Evolutionary conservation across 2,113 vertebrate species (phyloP).

Genomic region (Pteruthius melanotis): DNA sequence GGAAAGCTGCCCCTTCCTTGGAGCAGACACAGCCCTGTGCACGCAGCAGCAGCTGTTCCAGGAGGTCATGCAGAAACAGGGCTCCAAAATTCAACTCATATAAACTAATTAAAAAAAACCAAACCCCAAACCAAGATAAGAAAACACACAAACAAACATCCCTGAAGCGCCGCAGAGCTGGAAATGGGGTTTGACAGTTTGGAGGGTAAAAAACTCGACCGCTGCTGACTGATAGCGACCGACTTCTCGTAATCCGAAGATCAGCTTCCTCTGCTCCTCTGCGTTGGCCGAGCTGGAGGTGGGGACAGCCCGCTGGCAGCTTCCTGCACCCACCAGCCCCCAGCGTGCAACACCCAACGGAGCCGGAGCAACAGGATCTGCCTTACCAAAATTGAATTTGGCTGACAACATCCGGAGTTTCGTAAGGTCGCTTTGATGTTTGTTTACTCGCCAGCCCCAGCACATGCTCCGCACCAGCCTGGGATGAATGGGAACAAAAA

Average conservation of each 20-base stretch:
- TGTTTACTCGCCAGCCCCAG: slow-evolving; percentile 19
- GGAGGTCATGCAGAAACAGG: background rate
- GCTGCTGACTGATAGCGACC: background rate
- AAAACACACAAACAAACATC: background rate
- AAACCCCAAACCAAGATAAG: background rate
- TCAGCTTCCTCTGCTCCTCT: background rate
- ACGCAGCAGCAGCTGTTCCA: background rate
- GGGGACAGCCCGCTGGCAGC: background rate
- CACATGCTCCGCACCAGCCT: slow-evolving; percentile 18
- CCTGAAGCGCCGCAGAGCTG: background rate
- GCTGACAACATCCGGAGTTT: slow-evolving; percentile 42
- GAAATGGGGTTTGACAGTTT: background rate
- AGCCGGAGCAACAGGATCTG: slow-evolving; percentile 52
- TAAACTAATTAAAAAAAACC: background rate
- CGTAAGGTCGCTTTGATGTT: background rate
- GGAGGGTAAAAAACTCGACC: background rate
- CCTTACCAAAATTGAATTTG: background rate
- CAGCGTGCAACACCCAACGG: background rate
- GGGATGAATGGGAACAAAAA: background rate
- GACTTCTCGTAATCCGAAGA: background rate
- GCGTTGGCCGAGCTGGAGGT: background rate
- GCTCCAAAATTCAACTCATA: background rate
- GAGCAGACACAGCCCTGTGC: background rate
- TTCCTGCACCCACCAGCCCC: slow-evolving; percentile 33
- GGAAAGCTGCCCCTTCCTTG: background rate